phyloP scores from a whole-genome alignment of 2,797 vertebrate species.

The Phylloscopus collybita region DNA sequence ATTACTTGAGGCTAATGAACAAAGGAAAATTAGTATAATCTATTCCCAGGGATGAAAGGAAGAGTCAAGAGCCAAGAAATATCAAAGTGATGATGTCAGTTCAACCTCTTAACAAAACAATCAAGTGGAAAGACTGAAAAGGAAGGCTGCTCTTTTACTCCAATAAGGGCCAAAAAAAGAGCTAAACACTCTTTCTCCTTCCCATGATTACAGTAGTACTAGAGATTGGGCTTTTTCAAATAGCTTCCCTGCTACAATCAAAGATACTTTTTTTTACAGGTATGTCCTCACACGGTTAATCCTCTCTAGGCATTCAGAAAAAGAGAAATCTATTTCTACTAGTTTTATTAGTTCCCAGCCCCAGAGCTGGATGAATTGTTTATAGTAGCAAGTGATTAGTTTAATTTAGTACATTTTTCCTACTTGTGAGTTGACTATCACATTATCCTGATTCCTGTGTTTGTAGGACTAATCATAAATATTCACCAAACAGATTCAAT shows the following conservation, averaged over 20 bases:
- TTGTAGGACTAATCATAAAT: constrained; percentile 28
- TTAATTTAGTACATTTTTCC: constrained; percentile 20
- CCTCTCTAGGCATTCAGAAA: background rate
- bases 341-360: background rate
- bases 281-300: background rate
- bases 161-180: background rate
- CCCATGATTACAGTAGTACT: background rate
- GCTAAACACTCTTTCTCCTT: background rate
- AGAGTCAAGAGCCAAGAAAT: constrained; percentile 5
- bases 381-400: background rate
- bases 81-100: background rate
- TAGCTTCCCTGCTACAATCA: background rate
- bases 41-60: background rate
- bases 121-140: constrained; percentile 1
- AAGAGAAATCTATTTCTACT: background rate
- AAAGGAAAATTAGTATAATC: background rate
- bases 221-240: background rate
- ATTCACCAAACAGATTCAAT: constrained; percentile 21
- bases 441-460: background rate
- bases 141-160: background rate
- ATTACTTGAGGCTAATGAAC: background rate
- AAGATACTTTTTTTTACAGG: background rate
- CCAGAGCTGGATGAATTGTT: background rate
- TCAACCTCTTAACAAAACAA: background rate
- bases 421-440: background rate